These are phyloP conservation scores for Dryadula phaetusa DNA, from an alignment of 2,888 invertebrate species.

Conservation along the genomic window DNA sequence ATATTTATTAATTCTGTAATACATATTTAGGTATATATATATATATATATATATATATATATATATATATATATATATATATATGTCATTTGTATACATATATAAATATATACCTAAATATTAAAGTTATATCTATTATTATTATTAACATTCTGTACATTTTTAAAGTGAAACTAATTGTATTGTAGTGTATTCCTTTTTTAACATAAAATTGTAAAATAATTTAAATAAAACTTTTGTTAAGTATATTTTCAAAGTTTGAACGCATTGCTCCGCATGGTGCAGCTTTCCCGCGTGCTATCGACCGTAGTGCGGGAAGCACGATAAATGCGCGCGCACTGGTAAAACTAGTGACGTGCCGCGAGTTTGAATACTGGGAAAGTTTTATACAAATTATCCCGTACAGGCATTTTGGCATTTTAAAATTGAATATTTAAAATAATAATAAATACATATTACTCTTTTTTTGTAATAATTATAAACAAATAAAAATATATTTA, in stretches of 20 bases:
- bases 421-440: neutral
- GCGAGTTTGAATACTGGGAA: conserved; percentile 4
- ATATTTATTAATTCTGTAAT: too few species aligned
- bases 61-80: too few species aligned
- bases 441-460: too few species aligned
- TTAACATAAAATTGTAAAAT: neutral
- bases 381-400: neutral
- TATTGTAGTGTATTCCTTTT: too few species aligned
- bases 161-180: too few species aligned
- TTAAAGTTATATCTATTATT: too few species aligned
- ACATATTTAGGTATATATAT: too few species aligned
- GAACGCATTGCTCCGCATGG: conserved; percentile 34
- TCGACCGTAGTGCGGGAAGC: conserved; percentile 63
- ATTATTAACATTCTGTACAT: too few species aligned
- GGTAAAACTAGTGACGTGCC: conserved; percentile 45
- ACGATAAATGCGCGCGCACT: conserved; percentile 52
- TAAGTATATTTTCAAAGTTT: conserved; percentile 16
- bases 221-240: conserved; percentile 16
- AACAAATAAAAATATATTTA: too few species aligned
- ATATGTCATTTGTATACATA: too few species aligned
- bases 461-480: neutral
- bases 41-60: too few species aligned
- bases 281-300: conserved; percentile 55
- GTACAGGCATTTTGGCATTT: neutral
- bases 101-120: too few species aligned